A percentile compares a stretch with the other conserved stretches of the same genome.
phyloP scores from a whole-genome alignment of 35 echinoderm and acorn worm species.

The Diadema setosum region DNA sequence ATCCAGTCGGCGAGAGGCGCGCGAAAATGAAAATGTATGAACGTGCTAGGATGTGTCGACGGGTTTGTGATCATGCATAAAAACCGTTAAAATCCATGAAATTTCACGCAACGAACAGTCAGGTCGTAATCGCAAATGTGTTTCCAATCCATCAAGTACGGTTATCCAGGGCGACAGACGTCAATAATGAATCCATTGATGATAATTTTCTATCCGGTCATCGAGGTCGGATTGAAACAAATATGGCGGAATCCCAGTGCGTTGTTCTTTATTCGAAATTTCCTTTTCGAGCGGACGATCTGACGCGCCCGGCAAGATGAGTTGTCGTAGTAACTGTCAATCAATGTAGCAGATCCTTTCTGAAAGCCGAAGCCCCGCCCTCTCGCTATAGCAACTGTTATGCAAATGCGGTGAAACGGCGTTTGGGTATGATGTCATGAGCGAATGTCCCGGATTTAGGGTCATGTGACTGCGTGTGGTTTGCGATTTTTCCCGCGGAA shows the following conservation, averaged over 20 bases:
- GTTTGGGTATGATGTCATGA: conserved; percentile 51
- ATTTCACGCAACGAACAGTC: neutral
- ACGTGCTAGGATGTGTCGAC: neutral
- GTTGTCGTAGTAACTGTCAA: conserved; percentile 54
- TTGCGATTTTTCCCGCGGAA: conserved; percentile 34
- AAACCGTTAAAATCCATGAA: neutral
- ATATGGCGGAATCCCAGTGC: conserved; percentile 55
- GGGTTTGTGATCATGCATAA: neutral
- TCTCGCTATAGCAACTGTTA: conserved; percentile 30
- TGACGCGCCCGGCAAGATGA: conserved; percentile 42
- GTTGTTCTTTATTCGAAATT: conserved; percentile 65
- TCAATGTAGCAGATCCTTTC: conserved; percentile 37
- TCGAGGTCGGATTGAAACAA: conserved; percentile 58
- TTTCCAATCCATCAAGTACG: conserved; percentile 6
- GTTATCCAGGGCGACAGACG: conserved; percentile 22
- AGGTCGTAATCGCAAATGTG: neutral
- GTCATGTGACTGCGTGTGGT: neutral
- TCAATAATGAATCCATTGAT: conserved; percentile 18
- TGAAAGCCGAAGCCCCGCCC: conserved; percentile 10
- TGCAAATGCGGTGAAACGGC: conserved; percentile 7
- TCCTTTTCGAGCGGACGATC: conserved; percentile 24
- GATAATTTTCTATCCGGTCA: conserved; percentile 24
- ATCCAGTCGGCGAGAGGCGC: conserved; percentile 86
- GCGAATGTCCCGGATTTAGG: conserved; percentile 36
- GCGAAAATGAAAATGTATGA: conserved; percentile 85